These are phyloP conservation scores for Pseudomyrmex flavicornis DNA, from an alignment of 1,140 invertebrate species.

Conservation along the genomic window DNA sequence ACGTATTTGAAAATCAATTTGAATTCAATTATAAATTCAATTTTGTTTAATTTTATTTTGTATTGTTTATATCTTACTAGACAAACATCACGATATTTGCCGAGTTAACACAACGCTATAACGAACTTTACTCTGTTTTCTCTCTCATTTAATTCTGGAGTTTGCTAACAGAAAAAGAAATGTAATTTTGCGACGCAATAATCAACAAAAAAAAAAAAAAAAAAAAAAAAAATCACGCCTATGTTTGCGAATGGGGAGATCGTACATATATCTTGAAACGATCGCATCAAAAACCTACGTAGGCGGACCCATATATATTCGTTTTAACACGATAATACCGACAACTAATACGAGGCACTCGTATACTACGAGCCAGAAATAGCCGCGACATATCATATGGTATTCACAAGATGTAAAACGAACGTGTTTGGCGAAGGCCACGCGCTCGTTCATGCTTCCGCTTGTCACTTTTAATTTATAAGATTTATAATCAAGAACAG, in stretches of 20 bases:
- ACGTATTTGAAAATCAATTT: no score
- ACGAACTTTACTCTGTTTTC: background rate
- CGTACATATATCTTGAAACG: constrained; percentile 28
- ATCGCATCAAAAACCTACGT: constrained; percentile 18
- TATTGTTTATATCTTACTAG: no score
- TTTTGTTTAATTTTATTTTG: no score
- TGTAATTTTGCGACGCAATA: background rate
- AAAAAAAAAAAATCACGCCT: background rate
- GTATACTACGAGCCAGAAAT: constrained; percentile 36
- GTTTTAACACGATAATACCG: constrained; percentile 45
- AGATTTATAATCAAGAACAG: background rate
- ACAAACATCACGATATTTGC: background rate
- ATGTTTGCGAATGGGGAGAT: constrained; percentile 20
- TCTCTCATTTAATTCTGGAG: no score
- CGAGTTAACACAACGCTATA: background rate
- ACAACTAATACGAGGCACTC: constrained; percentile 6
- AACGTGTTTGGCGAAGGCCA: background rate
- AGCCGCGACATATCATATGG: constrained; percentile 20
- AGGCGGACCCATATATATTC: constrained; percentile 9
- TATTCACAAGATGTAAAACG: constrained; percentile 9
- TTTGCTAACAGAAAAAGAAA: background rate
- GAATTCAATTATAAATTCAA: no score
- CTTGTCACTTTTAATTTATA: constrained; percentile 13
- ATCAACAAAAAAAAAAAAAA: background rate
- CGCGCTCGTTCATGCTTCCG: background rate